Conservation (phyloP, 2,797 vertebrate genomes). For the Tympanoctomys barrerae region DNA sequence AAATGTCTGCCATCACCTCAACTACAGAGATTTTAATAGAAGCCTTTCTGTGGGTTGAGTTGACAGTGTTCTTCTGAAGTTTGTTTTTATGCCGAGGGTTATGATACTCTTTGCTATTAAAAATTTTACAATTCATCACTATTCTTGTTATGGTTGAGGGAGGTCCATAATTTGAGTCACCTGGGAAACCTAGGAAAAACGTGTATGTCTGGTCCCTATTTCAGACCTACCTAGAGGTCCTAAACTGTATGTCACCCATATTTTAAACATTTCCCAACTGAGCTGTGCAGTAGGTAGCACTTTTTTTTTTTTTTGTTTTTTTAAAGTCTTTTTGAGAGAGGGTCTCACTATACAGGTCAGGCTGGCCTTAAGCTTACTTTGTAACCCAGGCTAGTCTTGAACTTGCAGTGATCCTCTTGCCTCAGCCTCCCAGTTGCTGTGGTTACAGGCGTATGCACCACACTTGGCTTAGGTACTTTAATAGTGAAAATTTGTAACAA, state of each 20-base stretch:
- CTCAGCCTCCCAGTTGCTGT: too few species aligned
- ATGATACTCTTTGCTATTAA: constrained; percentile 10
- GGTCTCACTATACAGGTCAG: too few species aligned
- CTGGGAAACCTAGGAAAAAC: constrained; percentile 7
- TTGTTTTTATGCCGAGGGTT: background rate
- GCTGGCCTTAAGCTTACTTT: too few species aligned
- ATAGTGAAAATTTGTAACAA: background rate
- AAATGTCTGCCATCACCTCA: background rate
- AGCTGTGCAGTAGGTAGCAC: background rate
- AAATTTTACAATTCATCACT: background rate
- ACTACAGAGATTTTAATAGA: background rate
- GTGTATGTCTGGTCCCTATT: background rate
- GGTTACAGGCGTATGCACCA: too few species aligned
- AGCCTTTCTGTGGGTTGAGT: background rate
- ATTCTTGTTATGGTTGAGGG: background rate
- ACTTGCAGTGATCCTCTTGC: too few species aligned
- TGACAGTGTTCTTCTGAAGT: background rate
- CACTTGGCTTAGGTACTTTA: background rate
- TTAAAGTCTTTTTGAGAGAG: too few species aligned
- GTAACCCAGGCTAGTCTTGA: too few species aligned
- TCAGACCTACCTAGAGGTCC: background rate
- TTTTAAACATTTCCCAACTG: background rate
- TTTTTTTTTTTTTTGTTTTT: too few species aligned
- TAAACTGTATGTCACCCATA: background rate
- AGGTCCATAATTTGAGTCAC: background rate